Evolutionary conservation across 2,113 vertebrate genomes (phyloP), one percentile per base, ranked within the genome.

Genomic region (Poeciliopsis prolifica): DNA sequence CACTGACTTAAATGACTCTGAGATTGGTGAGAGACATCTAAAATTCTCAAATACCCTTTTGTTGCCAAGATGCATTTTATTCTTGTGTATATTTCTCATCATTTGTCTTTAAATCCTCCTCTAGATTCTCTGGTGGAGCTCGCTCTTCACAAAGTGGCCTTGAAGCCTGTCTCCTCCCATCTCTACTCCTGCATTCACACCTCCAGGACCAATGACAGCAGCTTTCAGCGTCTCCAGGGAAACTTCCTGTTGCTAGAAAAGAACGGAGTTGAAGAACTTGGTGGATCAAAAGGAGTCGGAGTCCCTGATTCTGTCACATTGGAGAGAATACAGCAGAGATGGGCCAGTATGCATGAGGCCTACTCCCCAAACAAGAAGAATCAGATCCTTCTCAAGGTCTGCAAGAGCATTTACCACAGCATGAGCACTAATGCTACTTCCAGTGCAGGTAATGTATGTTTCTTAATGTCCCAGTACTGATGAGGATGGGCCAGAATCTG

Each of bases 341-440:
- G 96, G 69, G 75, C 17, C 0, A 80, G 78, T 24, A 93, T 98
- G 87, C 96, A 97, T 24, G 82, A 88, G 12, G 81, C 93, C 12
- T 96, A 96, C 78, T 95, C 95, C 0, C 97, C 97, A 0, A 95
- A 94, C 86, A 96, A 95, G 90, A 97, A 97, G 84, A 95, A 96
- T 80, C 76, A 93, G 1, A 91, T 92, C 1, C 88, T 97, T 72
- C 94, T 98, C 66, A 96, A 95, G 64, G 89, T 95, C 87, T 97
- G 96, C 94, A 95, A 95, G 68, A 94, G 85, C 67, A 94, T 98
- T 80, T 97, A 97, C 72, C 93, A 93, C 61, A 94, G 95, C 86
- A 95, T 98, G 95, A 94, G 87, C 24, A 42, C 71, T 3, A 94
- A 94, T 42, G 78, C 86, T n/a, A n/a, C 51, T 58, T 58, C 51